These are phyloP conservation scores for Ictalurus punctatus DNA, from an alignment of 2,113 vertebrate genomes.

Conservation along the genomic window DNA sequence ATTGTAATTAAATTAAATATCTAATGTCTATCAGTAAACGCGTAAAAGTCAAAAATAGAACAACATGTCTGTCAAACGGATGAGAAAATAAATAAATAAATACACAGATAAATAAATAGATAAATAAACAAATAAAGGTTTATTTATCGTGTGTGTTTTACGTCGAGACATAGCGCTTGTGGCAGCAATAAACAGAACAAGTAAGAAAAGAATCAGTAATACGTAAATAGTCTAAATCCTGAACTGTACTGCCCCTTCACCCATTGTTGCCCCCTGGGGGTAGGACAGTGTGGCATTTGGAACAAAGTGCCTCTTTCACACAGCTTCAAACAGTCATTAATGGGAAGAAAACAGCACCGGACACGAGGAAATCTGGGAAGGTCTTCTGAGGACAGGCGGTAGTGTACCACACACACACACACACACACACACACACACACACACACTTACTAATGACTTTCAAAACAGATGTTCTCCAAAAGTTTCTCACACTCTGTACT, in stretches of 20 bases:
- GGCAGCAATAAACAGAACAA: neutral
- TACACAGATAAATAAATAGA: neutral
- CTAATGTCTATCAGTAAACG: neutral
- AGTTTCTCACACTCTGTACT: slow-evolving; percentile 12
- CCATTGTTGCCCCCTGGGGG: neutral
- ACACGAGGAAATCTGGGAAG: neutral
- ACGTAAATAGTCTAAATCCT: neutral
- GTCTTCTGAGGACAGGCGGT: slow-evolving; percentile 10
- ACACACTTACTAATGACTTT: neutral
- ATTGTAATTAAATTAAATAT: neutral
- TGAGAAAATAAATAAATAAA: neutral
- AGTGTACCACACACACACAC: slow-evolving; percentile 10
- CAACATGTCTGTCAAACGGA: neutral
- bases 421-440: slow-evolving; percentile 29
- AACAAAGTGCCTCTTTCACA: slow-evolving; percentile 12
- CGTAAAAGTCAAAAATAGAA: neutral
- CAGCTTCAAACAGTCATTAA: slow-evolving; percentile 9
- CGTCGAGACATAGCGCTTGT: neutral
- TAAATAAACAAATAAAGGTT: neutral
- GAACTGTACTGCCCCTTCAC: neutral
- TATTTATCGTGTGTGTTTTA: neutral
- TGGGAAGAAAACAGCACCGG: neutral
- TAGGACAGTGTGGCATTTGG: slow-evolving; percentile 7
- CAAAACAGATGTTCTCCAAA: slow-evolving; percentile 2
- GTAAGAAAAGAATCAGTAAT: neutral